A percentile compares a stretch with the other conserved stretches of the same genome.
Conservation (phyloP, 2,113 vertebrate genomes). For the Penelope pileata region DNA sequence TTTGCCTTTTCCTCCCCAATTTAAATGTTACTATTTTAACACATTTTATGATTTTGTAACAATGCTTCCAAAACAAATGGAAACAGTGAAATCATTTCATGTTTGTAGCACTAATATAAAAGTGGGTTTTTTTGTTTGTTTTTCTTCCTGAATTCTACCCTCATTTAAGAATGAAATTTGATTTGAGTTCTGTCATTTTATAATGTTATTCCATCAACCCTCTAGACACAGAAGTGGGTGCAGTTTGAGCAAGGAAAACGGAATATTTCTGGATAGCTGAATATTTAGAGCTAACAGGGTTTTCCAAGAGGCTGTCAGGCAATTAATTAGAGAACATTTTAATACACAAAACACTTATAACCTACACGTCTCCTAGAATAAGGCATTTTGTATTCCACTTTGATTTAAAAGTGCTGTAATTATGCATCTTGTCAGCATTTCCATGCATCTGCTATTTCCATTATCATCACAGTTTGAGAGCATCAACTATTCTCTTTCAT, state of each 20-base stretch:
- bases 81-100: neutral
- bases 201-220: neutral
- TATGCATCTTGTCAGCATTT: neutral
- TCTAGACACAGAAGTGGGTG: neutral
- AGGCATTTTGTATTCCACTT: neutral
- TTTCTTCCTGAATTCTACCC: neutral
- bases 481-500: neutral
- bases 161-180: neutral
- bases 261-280: neutral
- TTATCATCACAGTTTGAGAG: neutral
- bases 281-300: neutral
- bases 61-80: neutral
- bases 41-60: neutral
- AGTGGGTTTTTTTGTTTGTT: neutral
- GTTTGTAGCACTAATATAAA: neutral
- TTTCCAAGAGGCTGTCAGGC: neutral
- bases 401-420: neutral
- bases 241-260: neutral
- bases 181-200: neutral
- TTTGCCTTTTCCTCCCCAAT: neutral
- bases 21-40: neutral
- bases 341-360: neutral
- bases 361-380: neutral
- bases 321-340: neutral
- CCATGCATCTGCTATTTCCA: neutral